Evolutionary conservation across 2,113 vertebrate species (phyloP).

Genomic region (Falcunculus frontatus): DNA sequence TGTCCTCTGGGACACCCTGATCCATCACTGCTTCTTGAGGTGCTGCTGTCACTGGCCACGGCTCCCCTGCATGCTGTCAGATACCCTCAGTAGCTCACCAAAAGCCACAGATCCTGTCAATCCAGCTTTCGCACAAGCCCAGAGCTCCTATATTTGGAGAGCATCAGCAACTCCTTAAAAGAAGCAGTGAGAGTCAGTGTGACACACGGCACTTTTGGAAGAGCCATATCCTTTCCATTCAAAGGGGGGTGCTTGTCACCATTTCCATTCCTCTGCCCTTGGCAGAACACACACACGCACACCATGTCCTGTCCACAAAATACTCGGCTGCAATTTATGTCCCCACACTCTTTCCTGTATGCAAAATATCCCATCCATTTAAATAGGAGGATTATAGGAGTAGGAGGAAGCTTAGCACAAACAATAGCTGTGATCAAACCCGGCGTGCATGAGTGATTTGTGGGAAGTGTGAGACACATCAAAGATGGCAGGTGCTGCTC

Average conservation of each 20-base stretch:
- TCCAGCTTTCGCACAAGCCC: not conserved
- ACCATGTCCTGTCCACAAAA: not conserved
- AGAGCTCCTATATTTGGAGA: not conserved
- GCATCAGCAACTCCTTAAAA: not conserved
- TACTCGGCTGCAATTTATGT: not conserved
- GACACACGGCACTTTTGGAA: not conserved
- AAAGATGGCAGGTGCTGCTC: conserved; percentile 53
- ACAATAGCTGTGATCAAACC: conserved; percentile 42
- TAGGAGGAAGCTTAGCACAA: conserved; percentile 51
- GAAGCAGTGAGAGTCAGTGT: not conserved
- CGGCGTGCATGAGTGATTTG: not conserved
- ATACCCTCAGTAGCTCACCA: not conserved
- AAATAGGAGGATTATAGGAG: conserved; percentile 25
- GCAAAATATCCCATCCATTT: conserved; percentile 24
- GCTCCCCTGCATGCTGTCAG: not conserved
- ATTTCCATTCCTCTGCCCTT: not conserved
- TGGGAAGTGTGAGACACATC: conserved; percentile 40
- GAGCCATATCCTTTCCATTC: not conserved
- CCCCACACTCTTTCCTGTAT: not conserved
- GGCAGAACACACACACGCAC: not conserved
- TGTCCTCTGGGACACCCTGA: not conserved
- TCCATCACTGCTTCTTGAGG: not conserved
- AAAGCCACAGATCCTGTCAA: not conserved
- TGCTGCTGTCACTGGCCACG: not conserved
- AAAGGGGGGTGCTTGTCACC: not conserved